Base-by-base conservation (phyloP, 2,797 vertebrate species). In the Sebastes oblongus region DNA sequence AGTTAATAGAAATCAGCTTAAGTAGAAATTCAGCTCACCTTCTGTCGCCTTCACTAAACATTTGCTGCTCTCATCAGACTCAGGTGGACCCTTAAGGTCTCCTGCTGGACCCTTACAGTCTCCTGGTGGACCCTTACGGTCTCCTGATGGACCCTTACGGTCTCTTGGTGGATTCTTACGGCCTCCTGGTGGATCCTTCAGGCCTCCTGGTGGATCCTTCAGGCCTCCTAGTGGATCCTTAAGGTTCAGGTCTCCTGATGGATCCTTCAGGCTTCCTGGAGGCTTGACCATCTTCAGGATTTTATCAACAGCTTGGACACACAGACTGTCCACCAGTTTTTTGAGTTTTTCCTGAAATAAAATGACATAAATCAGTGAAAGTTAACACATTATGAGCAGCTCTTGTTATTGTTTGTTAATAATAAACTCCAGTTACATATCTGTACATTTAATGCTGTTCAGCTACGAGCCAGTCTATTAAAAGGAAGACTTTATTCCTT, bases 301-400 rank as follows among this genome's bases (percentile, higher is more conserved):
- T 22, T 81, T 70, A 22, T 92, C 75, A 4, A 91, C 81, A 22
- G 89, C 88, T 16, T 86, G 75, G 3, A 42, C 39, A 85, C 88
- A 89, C 72, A 89, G 1, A 29, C 18, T n/a, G 36, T 88, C 78
- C 11, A 90, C 56, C 9, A 82, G 55, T 34, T 29, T 1, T 1
- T 56, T 8, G 1, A 90, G 75, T 5, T 56, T 75, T 2, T 88
- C 34, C 91, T 91, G 74, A 70, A 29, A 55, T 1, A 58, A 46
- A 60, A 52, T 46, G 16, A 52, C 50, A 52, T 20, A 52, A 52
- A 52, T 52, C 50, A 52, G 50, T 52, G 50, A 52, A 52, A 52
- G 42, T 1, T 52, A 52, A 52, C 39, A 52, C 18, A 18, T 50
- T 50, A 3, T 50, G 18, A 18, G 42, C 42, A 46, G 42, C 42